Evolutionary conservation across 2,888 invertebrate species (phyloP).

Genomic region (Subacronicta megacephala): DNA sequence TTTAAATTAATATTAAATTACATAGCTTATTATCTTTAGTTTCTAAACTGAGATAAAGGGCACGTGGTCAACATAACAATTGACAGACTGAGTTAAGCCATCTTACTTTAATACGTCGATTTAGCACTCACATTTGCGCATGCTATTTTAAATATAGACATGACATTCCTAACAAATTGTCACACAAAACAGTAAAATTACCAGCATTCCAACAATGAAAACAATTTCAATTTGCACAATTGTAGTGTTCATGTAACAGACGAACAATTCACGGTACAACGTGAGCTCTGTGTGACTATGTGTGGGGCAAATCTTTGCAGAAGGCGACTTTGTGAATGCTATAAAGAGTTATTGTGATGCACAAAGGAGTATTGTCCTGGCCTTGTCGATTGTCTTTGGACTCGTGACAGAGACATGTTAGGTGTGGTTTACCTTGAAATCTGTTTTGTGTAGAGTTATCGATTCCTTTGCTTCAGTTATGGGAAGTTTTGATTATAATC

Average conservation of each 20-base stretch:
- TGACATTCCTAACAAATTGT: slow-evolving; percentile 36
- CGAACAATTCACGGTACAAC: slow-evolving; percentile 73
- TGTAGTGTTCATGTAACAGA: slow-evolving; percentile 66
- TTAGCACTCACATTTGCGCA: slow-evolving; percentile 10
- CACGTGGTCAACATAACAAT: background rate
- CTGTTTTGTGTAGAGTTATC: slow-evolving; percentile 47
- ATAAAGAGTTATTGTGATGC: slow-evolving; percentile 79
- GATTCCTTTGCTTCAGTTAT: slow-evolving; percentile 25
- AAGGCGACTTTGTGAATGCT: slow-evolving; percentile 79
- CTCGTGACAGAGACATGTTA: slow-evolving; percentile 64
- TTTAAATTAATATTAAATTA: background rate
- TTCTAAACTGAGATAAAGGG: background rate
- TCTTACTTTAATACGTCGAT: slow-evolving; percentile 1
- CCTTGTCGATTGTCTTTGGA: slow-evolving; percentile 81
- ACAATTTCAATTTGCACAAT: slow-evolving; percentile 59
- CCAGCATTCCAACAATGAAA: slow-evolving; percentile 49
- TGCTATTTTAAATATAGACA: slow-evolving; percentile 32
- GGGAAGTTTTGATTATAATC: background rate
- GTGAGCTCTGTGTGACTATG: slow-evolving; percentile 57
- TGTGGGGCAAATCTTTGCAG: slow-evolving; percentile 84
- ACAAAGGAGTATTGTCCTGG: slow-evolving; percentile 80
- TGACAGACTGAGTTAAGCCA: background rate
- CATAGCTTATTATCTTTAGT: no score
- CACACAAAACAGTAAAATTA: slow-evolving; percentile 43
- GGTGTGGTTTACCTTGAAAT: slow-evolving; percentile 69